Conservation (phyloP, 2,888 invertebrate species). For the Scelioninae gen. 1 region DNA sequence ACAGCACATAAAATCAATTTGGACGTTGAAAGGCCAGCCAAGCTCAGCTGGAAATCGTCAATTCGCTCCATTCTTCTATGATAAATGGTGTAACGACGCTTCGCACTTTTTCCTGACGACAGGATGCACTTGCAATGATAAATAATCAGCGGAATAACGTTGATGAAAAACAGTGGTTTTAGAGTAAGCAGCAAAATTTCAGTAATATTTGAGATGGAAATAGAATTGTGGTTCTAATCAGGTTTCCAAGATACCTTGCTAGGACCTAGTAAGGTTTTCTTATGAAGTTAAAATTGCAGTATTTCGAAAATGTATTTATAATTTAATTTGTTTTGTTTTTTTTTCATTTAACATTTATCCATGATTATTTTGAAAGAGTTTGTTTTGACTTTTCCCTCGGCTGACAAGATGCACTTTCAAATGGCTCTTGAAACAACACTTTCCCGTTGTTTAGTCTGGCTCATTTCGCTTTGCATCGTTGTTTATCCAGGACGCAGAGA, state of each 20-base stretch:
- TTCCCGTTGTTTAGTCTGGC: conserved; percentile 41
- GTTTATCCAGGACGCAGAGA: conserved; percentile 9
- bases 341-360: no score
- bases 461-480: conserved; percentile 31
- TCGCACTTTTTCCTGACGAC: conserved; percentile 28
- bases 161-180: no score
- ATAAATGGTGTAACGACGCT: conserved; percentile 49
- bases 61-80: conserved; percentile 57
- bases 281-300: no score
- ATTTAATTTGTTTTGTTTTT: no score
- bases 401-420: conserved; percentile 19
- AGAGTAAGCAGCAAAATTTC: no score
- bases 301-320: no score
- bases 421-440: conserved; percentile 25
- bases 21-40: conserved; percentile 57
- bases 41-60: conserved; percentile 55
- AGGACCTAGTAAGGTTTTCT: no score
- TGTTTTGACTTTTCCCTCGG: conserved; percentile 15
- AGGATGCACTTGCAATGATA: conserved; percentile 15
- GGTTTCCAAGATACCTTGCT: no score
- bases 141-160: no score
- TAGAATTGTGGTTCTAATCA: no score
- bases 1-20: conserved; percentile 68
- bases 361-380: conserved; percentile 15
- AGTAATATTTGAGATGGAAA: no score